Percentiles rank a stretch among this genome's conserved stretches.
Evolutionary conservation across 2,797 vertebrate genomes (phyloP).

Genomic region (Chrysocyon brachyurus): DNA sequence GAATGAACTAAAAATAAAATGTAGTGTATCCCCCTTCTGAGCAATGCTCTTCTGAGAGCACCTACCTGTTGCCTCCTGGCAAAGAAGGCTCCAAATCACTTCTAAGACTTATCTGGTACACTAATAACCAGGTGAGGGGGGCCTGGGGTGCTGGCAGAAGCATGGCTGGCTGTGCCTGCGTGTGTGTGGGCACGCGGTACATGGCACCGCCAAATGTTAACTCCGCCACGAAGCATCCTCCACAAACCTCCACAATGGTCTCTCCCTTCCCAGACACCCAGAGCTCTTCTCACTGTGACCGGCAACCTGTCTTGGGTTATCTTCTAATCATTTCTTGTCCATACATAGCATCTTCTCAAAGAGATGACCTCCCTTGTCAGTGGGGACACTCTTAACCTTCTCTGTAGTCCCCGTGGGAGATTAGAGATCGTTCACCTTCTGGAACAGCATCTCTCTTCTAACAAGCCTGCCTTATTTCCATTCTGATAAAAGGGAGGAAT

Average conservation of each 20-base stretch:
- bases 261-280: not conserved
- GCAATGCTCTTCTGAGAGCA: fast-evolving
- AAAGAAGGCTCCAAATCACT: not conserved
- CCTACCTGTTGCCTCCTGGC: fast-evolving
- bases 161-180: fast-evolving
- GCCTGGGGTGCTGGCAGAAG: not conserved
- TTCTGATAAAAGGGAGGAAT: not conserved
- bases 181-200: fast-evolving
- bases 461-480: not conserved
- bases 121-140: not conserved
- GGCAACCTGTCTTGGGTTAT: too few relatives aligned
- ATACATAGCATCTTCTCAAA: not conserved
- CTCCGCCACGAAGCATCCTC: fast-evolving
- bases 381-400: not conserved
- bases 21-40: not conserved
- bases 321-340: not conserved
- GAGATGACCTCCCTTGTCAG: not conserved
- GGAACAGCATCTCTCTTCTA: not conserved
- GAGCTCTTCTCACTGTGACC: not conserved
- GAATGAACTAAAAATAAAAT: not conserved
- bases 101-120: not conserved
- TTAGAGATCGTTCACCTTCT: not conserved
- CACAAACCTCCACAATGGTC: fast-evolving
- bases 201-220: fast-evolving
- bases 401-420: not conserved